phyloP scores from a whole-genome alignment of 2,113 vertebrate species.

The Corynorhinus townsendii region DNA sequence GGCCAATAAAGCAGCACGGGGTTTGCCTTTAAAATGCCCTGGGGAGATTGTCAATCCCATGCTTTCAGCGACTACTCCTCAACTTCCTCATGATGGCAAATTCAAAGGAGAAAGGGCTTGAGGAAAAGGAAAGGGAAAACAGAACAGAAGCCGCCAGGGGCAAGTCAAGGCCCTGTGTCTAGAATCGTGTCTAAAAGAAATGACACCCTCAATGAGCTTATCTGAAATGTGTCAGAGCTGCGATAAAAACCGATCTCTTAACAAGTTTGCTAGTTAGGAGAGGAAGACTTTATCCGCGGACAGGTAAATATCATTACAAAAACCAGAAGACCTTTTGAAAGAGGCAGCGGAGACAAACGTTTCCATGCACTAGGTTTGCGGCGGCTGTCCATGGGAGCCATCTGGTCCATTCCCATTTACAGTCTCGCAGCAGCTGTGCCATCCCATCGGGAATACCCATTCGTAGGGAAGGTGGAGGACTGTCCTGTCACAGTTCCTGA shows the following conservation, averaged over 20 bases:
- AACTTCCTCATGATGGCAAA: not conserved
- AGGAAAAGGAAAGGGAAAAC: not conserved
- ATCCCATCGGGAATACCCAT: not conserved
- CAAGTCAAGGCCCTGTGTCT: not conserved
- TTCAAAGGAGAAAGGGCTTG: not conserved
- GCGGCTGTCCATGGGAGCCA: no score
- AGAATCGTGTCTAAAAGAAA: not conserved
- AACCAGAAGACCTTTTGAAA: not conserved
- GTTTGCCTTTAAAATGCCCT: not conserved
- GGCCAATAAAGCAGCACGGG: not conserved
- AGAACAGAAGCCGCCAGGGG: accelerated
- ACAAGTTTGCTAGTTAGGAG: not conserved
- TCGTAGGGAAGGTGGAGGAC: not conserved
- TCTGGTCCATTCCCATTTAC: not conserved
- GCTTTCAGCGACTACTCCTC: not conserved
- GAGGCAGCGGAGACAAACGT: not conserved
- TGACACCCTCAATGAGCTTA: not conserved
- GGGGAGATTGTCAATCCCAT: not conserved
- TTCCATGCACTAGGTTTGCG: not conserved
- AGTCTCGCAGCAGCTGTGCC: accelerated
- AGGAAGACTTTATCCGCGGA: not conserved
- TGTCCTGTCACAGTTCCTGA: not conserved
- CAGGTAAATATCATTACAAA: not conserved
- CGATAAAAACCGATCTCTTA: not conserved
- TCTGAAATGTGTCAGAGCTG: not conserved